Conservation (phyloP, 2,797 vertebrate species). For the Uromys caudimaculatus region DNA sequence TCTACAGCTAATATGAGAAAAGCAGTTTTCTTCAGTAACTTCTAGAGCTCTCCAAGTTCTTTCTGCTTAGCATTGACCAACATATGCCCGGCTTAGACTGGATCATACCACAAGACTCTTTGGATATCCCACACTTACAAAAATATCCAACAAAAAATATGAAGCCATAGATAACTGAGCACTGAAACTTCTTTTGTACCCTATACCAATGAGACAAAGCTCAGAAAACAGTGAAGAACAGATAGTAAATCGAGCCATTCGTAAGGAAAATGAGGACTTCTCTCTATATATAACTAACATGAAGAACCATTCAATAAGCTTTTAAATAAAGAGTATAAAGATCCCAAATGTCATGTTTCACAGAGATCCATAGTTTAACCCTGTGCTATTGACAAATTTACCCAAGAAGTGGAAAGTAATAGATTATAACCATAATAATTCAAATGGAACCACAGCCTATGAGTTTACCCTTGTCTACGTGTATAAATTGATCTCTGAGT, state of each 20-base stretch:
- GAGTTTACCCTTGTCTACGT: not conserved
- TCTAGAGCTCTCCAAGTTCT: not conserved
- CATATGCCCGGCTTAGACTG: not conserved
- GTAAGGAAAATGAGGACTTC: not conserved
- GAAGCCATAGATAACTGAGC: not conserved
- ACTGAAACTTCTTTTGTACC: not conserved
- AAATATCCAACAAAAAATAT: not conserved
- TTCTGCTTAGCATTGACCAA: not conserved
- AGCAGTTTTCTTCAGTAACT: not conserved
- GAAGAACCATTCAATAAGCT: not conserved
- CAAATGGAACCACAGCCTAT: not conserved
- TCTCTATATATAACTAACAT: not conserved
- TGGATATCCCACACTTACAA: not conserved
- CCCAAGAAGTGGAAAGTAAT: not conserved
- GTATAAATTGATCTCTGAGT: not conserved
- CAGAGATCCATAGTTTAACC: not conserved
- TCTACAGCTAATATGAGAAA: not conserved
- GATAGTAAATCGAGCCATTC: not conserved
- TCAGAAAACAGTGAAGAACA: not conserved
- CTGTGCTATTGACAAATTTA: not conserved
- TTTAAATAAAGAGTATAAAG: not conserved
- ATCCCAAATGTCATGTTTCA: not conserved
- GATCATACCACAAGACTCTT: not conserved
- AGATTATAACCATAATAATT: not conserved
- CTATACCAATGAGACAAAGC: not conserved